Evolutionary conservation across 2,888 invertebrate genomes (phyloP).

Genomic region (Polyommatus iphigenia): DNA sequence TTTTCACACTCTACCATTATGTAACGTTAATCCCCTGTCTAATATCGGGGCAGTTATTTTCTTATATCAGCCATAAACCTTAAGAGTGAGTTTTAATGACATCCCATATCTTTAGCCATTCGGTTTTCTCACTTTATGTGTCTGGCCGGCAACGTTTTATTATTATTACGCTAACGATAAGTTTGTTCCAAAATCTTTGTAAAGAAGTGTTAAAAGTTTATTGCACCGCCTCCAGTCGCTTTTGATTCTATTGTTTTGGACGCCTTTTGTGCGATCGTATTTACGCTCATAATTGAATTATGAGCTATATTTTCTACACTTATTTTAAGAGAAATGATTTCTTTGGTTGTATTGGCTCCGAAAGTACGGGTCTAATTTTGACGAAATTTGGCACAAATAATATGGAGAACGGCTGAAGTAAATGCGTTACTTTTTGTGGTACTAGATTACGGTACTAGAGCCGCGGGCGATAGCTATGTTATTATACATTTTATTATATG

Average conservation of each 20-base stretch:
- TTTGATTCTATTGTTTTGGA: neutral
- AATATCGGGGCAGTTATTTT: slow-evolving; percentile 24
- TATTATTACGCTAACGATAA: slow-evolving; percentile 57
- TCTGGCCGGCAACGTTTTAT: slow-evolving; percentile 56
- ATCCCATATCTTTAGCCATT: slow-evolving; percentile 64
- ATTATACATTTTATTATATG: too few relatives aligned
- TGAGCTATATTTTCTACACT: neutral
- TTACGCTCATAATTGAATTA: neutral
- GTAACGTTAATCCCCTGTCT: slow-evolving; percentile 1
- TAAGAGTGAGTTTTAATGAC: slow-evolving; percentile 55
- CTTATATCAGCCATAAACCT: slow-evolving; percentile 55
- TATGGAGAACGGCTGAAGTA: too few relatives aligned
- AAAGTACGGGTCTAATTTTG: neutral
- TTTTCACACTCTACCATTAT: neutral
- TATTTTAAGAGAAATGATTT: neutral
- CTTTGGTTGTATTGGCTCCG: neutral
- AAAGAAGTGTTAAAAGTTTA: slow-evolving; percentile 15
- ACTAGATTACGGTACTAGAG: too few relatives aligned
- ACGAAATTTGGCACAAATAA: neutral
- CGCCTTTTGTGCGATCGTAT: neutral
- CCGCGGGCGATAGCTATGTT: too few relatives aligned
- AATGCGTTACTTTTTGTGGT: too few relatives aligned
- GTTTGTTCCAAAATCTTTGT: slow-evolving; percentile 38
- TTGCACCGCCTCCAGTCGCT: neutral
- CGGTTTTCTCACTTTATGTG: slow-evolving; percentile 55